These are phyloP conservation scores for Notocelia uddmanniana DNA, from an alignment of 2,888 invertebrate genomes.

Conservation along the genomic window DNA sequence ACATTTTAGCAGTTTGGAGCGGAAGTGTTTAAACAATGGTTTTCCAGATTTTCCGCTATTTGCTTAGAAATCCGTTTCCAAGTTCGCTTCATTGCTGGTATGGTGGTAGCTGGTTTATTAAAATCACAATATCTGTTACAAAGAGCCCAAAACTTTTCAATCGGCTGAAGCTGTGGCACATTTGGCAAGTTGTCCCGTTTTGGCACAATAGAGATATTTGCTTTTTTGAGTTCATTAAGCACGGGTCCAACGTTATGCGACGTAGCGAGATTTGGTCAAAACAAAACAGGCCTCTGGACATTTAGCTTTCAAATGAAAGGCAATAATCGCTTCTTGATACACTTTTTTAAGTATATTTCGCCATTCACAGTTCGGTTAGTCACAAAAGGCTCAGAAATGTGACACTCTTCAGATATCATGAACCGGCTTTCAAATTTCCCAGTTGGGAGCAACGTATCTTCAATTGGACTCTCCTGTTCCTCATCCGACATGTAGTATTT, in stretches of 20 bases:
- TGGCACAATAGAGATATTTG: background rate
- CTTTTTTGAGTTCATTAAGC: background rate
- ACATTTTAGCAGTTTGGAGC: background rate
- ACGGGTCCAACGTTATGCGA: background rate
- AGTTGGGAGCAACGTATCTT: too few relatives aligned
- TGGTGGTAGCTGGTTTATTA: constrained; percentile 6
- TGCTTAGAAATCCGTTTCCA: constrained; percentile 2
- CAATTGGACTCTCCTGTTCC: too few relatives aligned
- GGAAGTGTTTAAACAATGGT: background rate
- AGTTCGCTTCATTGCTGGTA: background rate
- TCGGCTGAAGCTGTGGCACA: background rate
- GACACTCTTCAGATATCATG: too few relatives aligned
- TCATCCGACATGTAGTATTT: too few relatives aligned
- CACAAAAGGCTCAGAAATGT: too few relatives aligned
- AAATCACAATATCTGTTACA: background rate
- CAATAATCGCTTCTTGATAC: too few relatives aligned
- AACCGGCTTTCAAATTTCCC: too few relatives aligned
- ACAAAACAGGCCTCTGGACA: background rate
- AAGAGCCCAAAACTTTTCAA: constrained; percentile 5
- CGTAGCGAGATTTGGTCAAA: background rate
- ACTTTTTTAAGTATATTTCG: too few relatives aligned
- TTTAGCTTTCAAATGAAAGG: background rate
- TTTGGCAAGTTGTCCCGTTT: background rate
- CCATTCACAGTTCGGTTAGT: too few relatives aligned
- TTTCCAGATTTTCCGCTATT: background rate